Conservation (phyloP, 2,113 vertebrate genomes). For the Chaenogobius annularis region DNA sequence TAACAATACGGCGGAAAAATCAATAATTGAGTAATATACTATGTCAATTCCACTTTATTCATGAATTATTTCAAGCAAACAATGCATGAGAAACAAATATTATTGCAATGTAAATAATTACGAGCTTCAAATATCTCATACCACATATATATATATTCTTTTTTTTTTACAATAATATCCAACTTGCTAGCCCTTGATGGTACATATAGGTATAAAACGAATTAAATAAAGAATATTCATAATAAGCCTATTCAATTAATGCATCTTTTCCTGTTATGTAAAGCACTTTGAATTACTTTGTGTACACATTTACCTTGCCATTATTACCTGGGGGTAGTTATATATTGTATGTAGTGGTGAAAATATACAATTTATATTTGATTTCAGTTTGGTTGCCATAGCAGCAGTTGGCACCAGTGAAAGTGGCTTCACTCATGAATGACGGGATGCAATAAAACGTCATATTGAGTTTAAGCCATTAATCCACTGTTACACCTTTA, state of each 20-base stretch:
- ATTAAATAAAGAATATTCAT: too few species aligned
- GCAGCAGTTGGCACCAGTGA: conserved; percentile 63
- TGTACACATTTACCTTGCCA: neutral
- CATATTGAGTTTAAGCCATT: conserved; percentile 77
- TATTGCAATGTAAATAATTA: too few species aligned
- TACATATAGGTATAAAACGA: too few species aligned
- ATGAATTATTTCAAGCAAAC: too few species aligned
- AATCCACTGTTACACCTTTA: conserved; percentile 80
- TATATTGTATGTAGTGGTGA: neutral
- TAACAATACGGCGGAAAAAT: neutral
- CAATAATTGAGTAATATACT: neutral
- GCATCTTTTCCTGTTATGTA: too few species aligned
- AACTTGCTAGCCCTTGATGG: too few species aligned
- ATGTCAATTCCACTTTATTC: neutral
- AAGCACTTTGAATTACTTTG: too few species aligned
- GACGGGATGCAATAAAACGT: conserved; percentile 69
- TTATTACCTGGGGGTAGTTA: neutral
- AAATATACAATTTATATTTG: neutral
- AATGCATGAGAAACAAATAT: too few species aligned
- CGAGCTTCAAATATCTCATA: too few species aligned
- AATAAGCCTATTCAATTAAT: neutral
- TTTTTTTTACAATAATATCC: too few species aligned
- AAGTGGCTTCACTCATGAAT: conserved; percentile 55
- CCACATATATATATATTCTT: too few species aligned
- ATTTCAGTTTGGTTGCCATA: neutral